These are phyloP conservation scores for Hydractinia symbiolongicarpus DNA, from an alignment of 30 jellyfish, hydroid and myxozoan genomes.

Conservation along the genomic window DNA sequence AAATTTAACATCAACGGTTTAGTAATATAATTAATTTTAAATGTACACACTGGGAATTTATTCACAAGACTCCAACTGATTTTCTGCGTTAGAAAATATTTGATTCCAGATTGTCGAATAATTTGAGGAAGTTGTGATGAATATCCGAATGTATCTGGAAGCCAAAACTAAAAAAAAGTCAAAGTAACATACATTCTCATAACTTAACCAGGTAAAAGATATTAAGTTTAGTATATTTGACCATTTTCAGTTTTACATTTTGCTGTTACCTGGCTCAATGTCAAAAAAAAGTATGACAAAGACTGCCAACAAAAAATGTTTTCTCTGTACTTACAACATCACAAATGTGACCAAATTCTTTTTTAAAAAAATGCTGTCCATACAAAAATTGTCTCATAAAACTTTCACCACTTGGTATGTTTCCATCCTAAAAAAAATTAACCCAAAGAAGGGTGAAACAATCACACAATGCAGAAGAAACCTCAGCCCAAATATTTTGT, in stretches of 20 bases:
- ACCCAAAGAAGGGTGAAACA: neutral
- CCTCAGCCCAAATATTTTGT: too few relatives aligned
- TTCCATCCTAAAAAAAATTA: constrained; percentile 67
- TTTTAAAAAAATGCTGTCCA: constrained; percentile 73
- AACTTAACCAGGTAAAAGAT: neutral
- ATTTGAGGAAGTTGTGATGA: constrained; percentile 91
- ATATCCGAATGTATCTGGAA: constrained; percentile 94
- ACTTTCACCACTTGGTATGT: constrained; percentile 85
- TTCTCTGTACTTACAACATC: constrained; percentile 50
- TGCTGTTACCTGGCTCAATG: too few relatives aligned
- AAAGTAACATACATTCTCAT: neutral
- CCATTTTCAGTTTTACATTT: neutral
- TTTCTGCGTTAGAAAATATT: constrained; percentile 76
- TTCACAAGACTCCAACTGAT: constrained; percentile 82
- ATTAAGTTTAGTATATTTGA: neutral
- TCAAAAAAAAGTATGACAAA: too few relatives aligned
- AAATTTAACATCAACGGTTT: neutral
- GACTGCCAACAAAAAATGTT: neutral
- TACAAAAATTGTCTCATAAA: constrained; percentile 81
- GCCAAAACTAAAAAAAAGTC: constrained; percentile 67
- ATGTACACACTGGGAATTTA: constrained; percentile 70
- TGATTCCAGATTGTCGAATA: constrained; percentile 59
- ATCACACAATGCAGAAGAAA: neutral
- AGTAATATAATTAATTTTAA: neutral
- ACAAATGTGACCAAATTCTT: constrained; percentile 58